Evolutionary conservation across 2,888 invertebrate genomes (phyloP).

Genomic region (Odontomyia ornata): DNA sequence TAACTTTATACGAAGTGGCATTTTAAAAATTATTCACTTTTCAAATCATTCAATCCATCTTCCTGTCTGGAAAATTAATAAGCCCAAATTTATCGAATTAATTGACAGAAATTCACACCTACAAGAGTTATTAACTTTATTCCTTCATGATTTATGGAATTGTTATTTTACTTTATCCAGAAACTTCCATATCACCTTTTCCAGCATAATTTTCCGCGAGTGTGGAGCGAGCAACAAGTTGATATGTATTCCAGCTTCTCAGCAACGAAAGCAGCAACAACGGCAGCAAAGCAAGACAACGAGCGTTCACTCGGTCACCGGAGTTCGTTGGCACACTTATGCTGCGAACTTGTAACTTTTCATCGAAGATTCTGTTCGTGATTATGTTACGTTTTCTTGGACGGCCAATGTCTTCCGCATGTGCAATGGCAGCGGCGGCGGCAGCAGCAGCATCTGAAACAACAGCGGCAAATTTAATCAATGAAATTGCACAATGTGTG

Average conservation of each 20-base stretch:
- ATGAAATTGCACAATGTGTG: not conserved
- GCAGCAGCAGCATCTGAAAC: not conserved
- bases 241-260: not conserved
- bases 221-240: constrained; percentile 21
- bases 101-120: too few species aligned
- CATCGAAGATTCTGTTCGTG: constrained; percentile 42
- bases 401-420: constrained; percentile 38
- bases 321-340: constrained; percentile 52
- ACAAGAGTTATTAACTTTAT: too few species aligned
- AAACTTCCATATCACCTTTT: too few species aligned
- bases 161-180: too few species aligned
- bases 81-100: too few species aligned
- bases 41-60: too few species aligned
- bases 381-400: constrained; percentile 45
- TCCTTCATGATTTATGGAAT: too few species aligned
- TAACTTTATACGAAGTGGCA: too few species aligned
- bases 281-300: constrained; percentile 7
- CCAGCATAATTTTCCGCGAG: too few species aligned
- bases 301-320: constrained; percentile 51
- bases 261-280: not conserved
- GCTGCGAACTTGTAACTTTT: constrained; percentile 43
- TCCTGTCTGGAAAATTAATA: too few species aligned
- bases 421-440: constrained; percentile 12
- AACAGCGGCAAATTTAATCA: not conserved
- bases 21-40: too few species aligned